These are phyloP conservation scores for Cheirogaleus major DNA, from an alignment of 2,797 vertebrate species.

Conservation along the genomic window DNA sequence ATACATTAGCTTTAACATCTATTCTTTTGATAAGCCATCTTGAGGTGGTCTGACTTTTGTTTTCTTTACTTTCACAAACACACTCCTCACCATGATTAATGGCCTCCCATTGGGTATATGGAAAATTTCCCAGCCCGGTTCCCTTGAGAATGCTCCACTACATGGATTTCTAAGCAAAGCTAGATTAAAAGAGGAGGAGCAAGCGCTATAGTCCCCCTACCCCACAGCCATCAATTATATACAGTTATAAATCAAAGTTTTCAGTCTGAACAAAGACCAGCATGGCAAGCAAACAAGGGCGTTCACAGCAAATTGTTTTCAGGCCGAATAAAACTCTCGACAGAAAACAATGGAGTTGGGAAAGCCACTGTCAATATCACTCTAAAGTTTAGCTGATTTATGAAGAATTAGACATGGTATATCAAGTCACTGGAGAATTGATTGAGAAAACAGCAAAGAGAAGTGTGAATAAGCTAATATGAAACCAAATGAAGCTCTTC, in stretches of 20 bases:
- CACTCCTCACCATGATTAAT: constrained; percentile 88
- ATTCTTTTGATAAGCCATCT: constrained; percentile 85
- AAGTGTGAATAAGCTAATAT: constrained; percentile 57
- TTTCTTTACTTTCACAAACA: constrained; percentile 87
- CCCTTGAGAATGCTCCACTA: constrained; percentile 87
- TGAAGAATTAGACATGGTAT: constrained; percentile 87
- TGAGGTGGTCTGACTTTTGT: constrained; percentile 88
- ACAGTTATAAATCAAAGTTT: constrained; percentile 90
- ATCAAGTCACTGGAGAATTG: constrained; percentile 83
- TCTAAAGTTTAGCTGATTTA: constrained; percentile 87
- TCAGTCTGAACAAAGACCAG: constrained; percentile 88
- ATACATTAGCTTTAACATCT: constrained; percentile 85
- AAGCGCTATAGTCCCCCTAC: constrained; percentile 85
- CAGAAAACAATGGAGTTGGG: constrained; percentile 84
- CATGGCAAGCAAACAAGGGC: constrained; percentile 88
- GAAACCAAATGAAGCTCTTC: constrained; percentile 67
- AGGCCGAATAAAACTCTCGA: constrained; percentile 87
- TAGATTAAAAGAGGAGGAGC: constrained; percentile 91
- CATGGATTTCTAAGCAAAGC: constrained; percentile 89
- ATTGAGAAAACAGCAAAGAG: constrained; percentile 80
- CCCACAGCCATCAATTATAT: constrained; percentile 89
- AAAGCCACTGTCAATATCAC: constrained; percentile 86
- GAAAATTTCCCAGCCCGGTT: constrained; percentile 88
- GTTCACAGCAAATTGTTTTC: constrained; percentile 87
- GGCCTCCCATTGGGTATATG: constrained; percentile 88